A percentile compares a stretch with the other conserved stretches of the same genome.
Evolutionary conservation across 2,888 invertebrate species (phyloP).

Genomic region (Acanthoscelides obtectus): DNA sequence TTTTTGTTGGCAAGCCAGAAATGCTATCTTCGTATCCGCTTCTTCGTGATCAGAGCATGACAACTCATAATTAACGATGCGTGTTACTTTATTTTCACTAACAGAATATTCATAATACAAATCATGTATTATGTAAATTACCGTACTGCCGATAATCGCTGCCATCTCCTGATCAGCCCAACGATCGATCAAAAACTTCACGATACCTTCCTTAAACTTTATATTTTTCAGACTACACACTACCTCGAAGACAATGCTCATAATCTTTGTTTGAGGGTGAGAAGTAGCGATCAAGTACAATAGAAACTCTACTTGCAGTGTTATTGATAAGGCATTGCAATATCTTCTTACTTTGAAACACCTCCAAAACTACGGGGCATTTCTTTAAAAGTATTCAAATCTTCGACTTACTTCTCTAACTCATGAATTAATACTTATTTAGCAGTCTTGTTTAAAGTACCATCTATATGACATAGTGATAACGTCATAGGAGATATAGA

Average conservation of each 20-base stretch:
- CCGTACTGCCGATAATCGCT: conserved; percentile 23
- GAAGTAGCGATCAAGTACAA: conserved; percentile 25
- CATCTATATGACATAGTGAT: conserved; percentile 29
- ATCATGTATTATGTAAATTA: background rate
- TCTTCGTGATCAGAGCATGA: conserved; percentile 26
- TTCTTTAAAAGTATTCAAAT: conserved; percentile 17
- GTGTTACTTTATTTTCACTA: conserved; percentile 15
- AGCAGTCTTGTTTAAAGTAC: conserved; percentile 24
- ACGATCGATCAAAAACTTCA: conserved; percentile 29
- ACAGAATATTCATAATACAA: conserved; percentile 28
- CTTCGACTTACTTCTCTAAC: conserved; percentile 23
- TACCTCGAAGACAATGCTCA: conserved; percentile 23
- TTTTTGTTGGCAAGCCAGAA: conserved; percentile 12
- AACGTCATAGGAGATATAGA: conserved; percentile 18
- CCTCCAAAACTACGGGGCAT: conserved; percentile 24
- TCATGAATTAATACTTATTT: conserved; percentile 24
- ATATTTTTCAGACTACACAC: conserved; percentile 12
- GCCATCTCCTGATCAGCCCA: conserved; percentile 27
- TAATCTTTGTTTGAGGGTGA: conserved; percentile 28
- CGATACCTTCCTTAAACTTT: conserved; percentile 25
- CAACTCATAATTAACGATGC: conserved; percentile 15
- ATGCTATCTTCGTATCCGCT: conserved; percentile 19
- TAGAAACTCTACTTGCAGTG: conserved; percentile 14
- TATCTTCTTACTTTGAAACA: conserved; percentile 27
- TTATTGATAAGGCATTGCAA: conserved; percentile 22